Evolutionary conservation across 2,113 vertebrate genomes (phyloP), one percentile per base, ranked within the genome.

Genomic region (Thamnophis sirtalis): DNA sequence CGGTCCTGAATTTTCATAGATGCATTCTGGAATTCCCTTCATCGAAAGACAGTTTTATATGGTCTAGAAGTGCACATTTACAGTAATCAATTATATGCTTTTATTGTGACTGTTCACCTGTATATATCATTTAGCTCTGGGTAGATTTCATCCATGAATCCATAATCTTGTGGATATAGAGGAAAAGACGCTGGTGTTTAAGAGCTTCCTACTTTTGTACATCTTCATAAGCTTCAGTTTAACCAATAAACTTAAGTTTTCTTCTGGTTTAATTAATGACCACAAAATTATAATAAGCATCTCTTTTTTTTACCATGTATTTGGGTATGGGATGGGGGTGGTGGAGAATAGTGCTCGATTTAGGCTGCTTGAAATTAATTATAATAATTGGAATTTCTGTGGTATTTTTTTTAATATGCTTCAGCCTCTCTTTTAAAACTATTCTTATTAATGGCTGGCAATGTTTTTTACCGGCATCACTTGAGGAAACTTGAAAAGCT

Each of bases 401-500:
- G 56, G 60, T 9, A 0, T 1, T 55, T 68, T 68, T 95, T 89
- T 94, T 93, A 48, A 0, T 0, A 0, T 51, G 87, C 73, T 7
- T 9, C 33, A 43, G 7, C 19, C 49, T 51, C 26, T 89, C 51
- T 88, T 87, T 73, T 68, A 54, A 87, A 87, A n/a, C 85, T 73
- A 0, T 92, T 94, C 84, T 90, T 93, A 84, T 86, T 9, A 89
- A 93, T 91, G 7, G 0, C 87, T 0, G 43, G 43, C 11, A 15
- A 87, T 94, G 51, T 87, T 53, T 89, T 91, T 94, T 55, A 84
- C 58, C 68, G 93, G 95, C 95, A 89, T n/a, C 0, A 17, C 91
- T 89, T 87, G 58, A 95, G 96, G 95, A 96, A 95, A 93, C 84
- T 91, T 38, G 90, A 93, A 90, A 91, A 93, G 88, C 95, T 97